phyloP scores from a whole-genome alignment of 1,140 invertebrate genomes.

The Rhyacophila brunnea region DNA sequence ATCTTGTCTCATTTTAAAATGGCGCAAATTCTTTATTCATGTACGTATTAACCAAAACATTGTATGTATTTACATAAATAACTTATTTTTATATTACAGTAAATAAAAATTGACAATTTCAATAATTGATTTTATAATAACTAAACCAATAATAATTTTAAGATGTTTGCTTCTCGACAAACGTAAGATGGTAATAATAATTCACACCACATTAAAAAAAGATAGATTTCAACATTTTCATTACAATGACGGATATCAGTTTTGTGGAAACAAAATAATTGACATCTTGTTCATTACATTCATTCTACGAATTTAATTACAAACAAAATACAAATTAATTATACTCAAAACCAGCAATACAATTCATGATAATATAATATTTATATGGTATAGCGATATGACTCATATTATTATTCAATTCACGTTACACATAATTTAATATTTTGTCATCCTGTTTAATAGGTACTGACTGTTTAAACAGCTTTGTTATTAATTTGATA shows the following conservation, averaged over 20 bases:
- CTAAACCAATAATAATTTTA: slow-evolving; percentile 7
- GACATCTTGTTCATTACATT: slow-evolving; percentile 14
- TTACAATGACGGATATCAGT: slow-evolving; percentile 1
- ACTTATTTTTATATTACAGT: not conserved
- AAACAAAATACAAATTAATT: no score
- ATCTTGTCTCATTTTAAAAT: slow-evolving; percentile 30
- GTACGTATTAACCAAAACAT: no score
- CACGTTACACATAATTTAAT: no score
- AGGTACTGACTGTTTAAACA: no score
- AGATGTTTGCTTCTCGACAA: slow-evolving; percentile 33
- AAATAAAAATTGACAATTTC: no score
- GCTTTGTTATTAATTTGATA: no score
- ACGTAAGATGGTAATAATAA: slow-evolving; percentile 13
- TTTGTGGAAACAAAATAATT: slow-evolving; percentile 9
- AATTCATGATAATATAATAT: no score
- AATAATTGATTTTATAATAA: not conserved
- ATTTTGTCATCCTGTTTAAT: no score
- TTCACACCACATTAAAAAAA: not conserved
- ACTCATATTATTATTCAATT: no score
- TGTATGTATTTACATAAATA: not conserved
- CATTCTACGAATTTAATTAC: not conserved
- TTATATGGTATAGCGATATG: no score
- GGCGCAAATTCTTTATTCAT: slow-evolving; percentile 12
- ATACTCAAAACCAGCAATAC: no score
- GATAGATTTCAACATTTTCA: not conserved